phyloP scores from a whole-genome alignment of 2,113 vertebrate genomes.

The Callopanchax toddi region DNA sequence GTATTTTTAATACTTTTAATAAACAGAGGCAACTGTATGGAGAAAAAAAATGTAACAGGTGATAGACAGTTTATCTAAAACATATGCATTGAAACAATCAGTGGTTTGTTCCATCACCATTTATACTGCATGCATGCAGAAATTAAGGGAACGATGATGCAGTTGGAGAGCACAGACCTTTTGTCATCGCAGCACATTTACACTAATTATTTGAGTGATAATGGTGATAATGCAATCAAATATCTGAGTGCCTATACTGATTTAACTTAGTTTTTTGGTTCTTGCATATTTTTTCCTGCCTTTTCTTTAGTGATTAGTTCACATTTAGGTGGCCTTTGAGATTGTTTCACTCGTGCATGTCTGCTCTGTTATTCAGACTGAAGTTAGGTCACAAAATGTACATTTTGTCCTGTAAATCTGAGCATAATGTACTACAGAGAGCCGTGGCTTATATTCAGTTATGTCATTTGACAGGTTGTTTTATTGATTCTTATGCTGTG shows the following conservation, averaged over 20 bases:
- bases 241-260: slow-evolving; percentile 44
- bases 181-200: slow-evolving; percentile 11
- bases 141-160: slow-evolving; percentile 18
- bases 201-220: slow-evolving; percentile 1
- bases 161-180: slow-evolving; percentile 3
- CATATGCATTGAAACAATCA: neutral
- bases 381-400: slow-evolving; percentile 12
- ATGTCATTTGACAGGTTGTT: slow-evolving; percentile 4
- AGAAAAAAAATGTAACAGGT: neutral
- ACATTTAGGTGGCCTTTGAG: slow-evolving; percentile 14
- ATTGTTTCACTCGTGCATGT: neutral
- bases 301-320: slow-evolving; percentile 5
- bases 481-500: slow-evolving; percentile 6
- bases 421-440: slow-evolving; percentile 40
- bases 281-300: neutral
- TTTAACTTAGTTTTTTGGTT: slow-evolving; percentile 5
- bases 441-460: neutral
- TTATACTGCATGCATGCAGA: slow-evolving; percentile 1
- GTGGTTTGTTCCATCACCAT: neutral
- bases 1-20: slow-evolving; percentile 9
- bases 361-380: neutral
- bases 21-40: too few species aligned
- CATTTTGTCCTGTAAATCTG: neutral
- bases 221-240: slow-evolving; percentile 17
- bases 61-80: neutral